These are phyloP conservation scores for Sitobion miscanthi DNA, from an alignment of 1,140 invertebrate genomes.

Conservation along the genomic window DNA sequence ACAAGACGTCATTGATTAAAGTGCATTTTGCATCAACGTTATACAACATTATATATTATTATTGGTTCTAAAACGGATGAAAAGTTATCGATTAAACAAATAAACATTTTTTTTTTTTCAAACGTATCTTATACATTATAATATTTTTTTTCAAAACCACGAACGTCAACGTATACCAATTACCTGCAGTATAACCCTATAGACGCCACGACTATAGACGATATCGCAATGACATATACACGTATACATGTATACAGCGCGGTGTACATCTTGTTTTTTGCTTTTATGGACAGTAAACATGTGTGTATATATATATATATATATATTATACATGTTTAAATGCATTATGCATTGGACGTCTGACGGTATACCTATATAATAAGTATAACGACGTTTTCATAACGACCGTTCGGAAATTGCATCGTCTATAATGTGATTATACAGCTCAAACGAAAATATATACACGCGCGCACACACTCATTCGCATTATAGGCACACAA, in stretches of 20 bases:
- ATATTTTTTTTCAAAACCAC: not conserved
- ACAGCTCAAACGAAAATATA: not conserved
- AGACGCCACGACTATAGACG: not conserved
- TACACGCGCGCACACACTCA: not conserved
- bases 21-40: not conserved
- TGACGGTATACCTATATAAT: not conserved
- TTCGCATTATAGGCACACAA: not conserved
- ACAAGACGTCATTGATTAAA: not conserved
- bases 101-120: not conserved
- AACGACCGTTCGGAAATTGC: not conserved
- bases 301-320: not conserved
- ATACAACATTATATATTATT: not conserved
- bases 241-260: not conserved
- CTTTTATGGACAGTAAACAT: slow-evolving; percentile 26
- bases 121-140: not conserved
- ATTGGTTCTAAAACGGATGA: not conserved
- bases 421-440: not conserved
- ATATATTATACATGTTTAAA: not conserved
- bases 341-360: slow-evolving; percentile 28
- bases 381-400: slow-evolving; percentile 23
- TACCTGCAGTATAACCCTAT: not conserved
- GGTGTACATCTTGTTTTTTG: slow-evolving; percentile 23
- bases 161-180: slow-evolving; percentile 5
- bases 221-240: not conserved
- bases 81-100: not conserved